A percentile compares a stretch with the other conserved stretches of the same genome.
phyloP scores from a whole-genome alignment of 1,140 invertebrate species.

The Dinoponera quadriceps region DNA sequence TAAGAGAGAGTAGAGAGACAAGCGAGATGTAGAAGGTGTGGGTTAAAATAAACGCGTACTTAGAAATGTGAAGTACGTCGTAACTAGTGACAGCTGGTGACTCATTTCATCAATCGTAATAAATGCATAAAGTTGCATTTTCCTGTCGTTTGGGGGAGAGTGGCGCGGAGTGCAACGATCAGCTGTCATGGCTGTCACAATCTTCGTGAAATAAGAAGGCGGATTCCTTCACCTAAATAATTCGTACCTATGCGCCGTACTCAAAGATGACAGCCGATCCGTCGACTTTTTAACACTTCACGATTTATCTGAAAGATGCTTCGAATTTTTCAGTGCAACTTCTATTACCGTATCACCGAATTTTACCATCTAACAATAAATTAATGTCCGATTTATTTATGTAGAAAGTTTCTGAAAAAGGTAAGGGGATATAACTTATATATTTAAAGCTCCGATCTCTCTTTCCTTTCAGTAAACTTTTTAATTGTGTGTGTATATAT shows the following conservation, averaged over 20 bases:
- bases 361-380: neutral
- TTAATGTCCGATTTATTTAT: slow-evolving; percentile 35
- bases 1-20: too few relatives aligned
- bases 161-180: neutral
- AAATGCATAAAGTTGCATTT: too few relatives aligned
- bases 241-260: neutral
- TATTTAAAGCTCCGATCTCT: neutral
- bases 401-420: slow-evolving; percentile 28
- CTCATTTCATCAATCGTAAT: neutral
- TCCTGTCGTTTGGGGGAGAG: neutral
- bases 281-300: slow-evolving; percentile 9
- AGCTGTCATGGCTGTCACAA: slow-evolving; percentile 21
- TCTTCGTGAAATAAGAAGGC: neutral
- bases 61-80: neutral
- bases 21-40: neutral
- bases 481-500: neutral
- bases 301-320: slow-evolving; percentile 21
- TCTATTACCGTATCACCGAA: neutral
- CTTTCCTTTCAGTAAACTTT: neutral
- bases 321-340: slow-evolving; percentile 10
- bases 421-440: neutral
- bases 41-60: neutral
- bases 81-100: slow-evolving; percentile 5
- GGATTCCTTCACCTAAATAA: neutral
- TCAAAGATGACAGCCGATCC: slow-evolving; percentile 2